Conservation (phyloP, 2,888 invertebrate genomes). For the Pachymerium ferrugineum region DNA sequence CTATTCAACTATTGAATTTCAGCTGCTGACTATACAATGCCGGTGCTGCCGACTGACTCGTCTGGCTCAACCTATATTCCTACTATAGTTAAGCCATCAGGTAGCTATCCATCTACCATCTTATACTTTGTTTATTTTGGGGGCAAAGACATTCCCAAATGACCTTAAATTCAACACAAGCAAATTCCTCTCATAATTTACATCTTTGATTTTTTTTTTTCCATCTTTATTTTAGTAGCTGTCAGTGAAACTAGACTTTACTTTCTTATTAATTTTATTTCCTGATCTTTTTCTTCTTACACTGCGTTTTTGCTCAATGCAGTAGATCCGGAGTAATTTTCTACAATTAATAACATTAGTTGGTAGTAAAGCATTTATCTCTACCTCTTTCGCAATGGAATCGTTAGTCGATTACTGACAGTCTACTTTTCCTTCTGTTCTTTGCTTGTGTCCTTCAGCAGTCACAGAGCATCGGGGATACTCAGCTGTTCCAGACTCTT, state of each 20-base stretch:
- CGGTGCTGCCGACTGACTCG: slow-evolving; percentile 67
- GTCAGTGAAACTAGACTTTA: neutral
- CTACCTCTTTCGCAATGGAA: too few relatives aligned
- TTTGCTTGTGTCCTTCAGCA: slow-evolving; percentile 2
- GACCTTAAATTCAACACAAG: too few relatives aligned
- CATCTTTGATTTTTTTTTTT: too few relatives aligned
- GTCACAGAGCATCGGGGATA: slow-evolving; percentile 30
- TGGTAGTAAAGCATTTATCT: too few relatives aligned
- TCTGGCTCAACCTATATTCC: slow-evolving; percentile 65
- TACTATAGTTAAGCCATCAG: slow-evolving; percentile 64
- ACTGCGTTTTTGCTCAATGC: neutral
- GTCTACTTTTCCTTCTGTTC: slow-evolving; percentile 22
- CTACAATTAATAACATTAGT: too few relatives aligned
- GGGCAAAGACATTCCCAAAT: too few relatives aligned
- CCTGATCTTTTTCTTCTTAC: neutral
- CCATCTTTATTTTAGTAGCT: neutral
- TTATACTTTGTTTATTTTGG: neutral
- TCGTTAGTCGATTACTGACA: neutral
- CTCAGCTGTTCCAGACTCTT: slow-evolving; percentile 36
- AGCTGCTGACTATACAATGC: slow-evolving; percentile 31
- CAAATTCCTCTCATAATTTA: neutral
- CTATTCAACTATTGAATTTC: slow-evolving; percentile 42
- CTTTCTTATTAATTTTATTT: neutral
- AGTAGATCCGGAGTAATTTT: too few relatives aligned
- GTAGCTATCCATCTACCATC: slow-evolving; percentile 50